These are phyloP conservation scores for Plagiodera versicolora DNA, from an alignment of 2,888 invertebrate species.

Conservation along the genomic window DNA sequence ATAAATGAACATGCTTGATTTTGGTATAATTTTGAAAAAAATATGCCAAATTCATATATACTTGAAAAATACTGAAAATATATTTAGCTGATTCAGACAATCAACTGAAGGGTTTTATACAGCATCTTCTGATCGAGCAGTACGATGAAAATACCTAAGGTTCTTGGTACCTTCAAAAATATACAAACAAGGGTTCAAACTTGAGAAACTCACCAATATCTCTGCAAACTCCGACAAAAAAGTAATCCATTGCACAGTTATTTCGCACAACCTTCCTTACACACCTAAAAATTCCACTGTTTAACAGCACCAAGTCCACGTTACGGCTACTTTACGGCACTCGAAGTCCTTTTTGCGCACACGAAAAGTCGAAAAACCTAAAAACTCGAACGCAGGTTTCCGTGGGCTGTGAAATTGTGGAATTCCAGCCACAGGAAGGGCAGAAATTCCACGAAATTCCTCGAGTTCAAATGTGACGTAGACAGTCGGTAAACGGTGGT, in stretches of 20 bases:
- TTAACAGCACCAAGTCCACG: slow-evolving; percentile 13
- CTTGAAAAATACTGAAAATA: no score
- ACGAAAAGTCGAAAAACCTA: background rate
- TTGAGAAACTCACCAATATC: slow-evolving; percentile 24
- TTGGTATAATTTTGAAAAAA: no score
- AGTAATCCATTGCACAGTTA: slow-evolving; percentile 28
- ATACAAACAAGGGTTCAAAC: background rate
- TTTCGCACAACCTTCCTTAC: slow-evolving; percentile 29
- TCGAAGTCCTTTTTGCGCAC: slow-evolving; percentile 1
- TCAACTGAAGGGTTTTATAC: no score
- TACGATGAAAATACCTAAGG: no score
- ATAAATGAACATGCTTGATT: no score
- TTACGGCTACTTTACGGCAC: slow-evolving; percentile 8
- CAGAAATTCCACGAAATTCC: slow-evolving; percentile 27
- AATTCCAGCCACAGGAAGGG: slow-evolving; percentile 3
- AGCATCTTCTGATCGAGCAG: no score
- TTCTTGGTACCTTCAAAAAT: background rate
- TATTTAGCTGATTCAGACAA: no score
- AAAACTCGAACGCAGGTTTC: slow-evolving; percentile 12
- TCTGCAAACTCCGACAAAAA: slow-evolving; percentile 19
- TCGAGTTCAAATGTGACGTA: slow-evolving; percentile 31
- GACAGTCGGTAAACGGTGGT: slow-evolving; percentile 29
- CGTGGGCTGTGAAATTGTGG: slow-evolving; percentile 8
- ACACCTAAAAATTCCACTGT: slow-evolving; percentile 36
- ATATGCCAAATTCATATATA: no score